Evolutionary conservation across 2,888 invertebrate species (phyloP), one percentile per base, ranked within the genome.

Genomic region (Portevinia maculata): DNA sequence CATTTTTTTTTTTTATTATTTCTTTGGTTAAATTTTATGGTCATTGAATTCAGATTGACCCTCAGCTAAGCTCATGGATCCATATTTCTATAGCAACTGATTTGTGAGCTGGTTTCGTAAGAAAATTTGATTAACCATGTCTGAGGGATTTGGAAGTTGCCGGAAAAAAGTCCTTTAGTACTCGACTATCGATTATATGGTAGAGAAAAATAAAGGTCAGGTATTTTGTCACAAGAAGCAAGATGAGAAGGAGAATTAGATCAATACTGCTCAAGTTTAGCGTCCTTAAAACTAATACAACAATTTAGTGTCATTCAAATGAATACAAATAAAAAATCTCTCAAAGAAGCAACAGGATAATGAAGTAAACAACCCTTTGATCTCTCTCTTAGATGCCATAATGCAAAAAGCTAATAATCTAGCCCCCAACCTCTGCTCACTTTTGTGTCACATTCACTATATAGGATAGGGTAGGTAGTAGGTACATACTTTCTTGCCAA

Each of bases 311-410:
- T n/a, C n/a, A n/a, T n/a, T n/a, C n/a, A n/a, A 24, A 24, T 24
- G 24, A 24, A 24, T 24, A 24, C 11, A 34, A 34, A 5, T n/a
- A 34, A 1, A 3, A 34, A 5, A 7, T 39, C 37, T 7, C 15
- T 39, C 0, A 4, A 7, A 1, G 7, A 15, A 39, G 65, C 70
- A 75, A 59, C 69, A 3, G 24, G 50, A 64, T 30, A 44, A 53
- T 34, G 37, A 24, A 17, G 46, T 34, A 78, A 83, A 83, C 78
- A 83, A 78, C 71, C 78, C 83, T 83, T 83, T 83, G 83, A 83
- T 71, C 83, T 78, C 67, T 41, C 41, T 8, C 62, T 44, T 41
- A 78, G 46, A 19, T 0, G 53, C 37, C 50, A 41, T 73, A 78
- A 64, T 81, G 46, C 52, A n/a, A 44, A 69, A 67, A 71, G 78